A percentile compares a stretch with the other conserved stretches of the same genome.
Evolutionary conservation across 1,140 invertebrate species (phyloP).

Genomic region (Micrasema longulum): DNA sequence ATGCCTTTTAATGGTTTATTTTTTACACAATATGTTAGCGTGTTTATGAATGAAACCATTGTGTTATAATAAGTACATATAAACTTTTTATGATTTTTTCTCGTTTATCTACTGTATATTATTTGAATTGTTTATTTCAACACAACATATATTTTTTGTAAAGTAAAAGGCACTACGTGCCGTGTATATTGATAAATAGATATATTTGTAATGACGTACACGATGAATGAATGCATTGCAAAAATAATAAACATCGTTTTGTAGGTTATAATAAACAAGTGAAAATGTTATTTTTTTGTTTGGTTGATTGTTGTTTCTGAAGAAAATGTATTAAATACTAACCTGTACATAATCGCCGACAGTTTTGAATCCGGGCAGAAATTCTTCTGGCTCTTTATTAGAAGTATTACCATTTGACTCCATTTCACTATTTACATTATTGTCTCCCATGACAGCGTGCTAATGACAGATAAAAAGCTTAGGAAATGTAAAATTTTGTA

Average conservation of each 20-base stretch:
- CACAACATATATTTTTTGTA: too few species aligned
- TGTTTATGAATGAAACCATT: background rate
- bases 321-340: background rate
- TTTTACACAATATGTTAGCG: too few species aligned
- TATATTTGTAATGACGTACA: background rate
- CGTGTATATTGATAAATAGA: too few species aligned
- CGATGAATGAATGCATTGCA: background rate
- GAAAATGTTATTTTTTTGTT: background rate
- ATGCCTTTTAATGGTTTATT: too few species aligned
- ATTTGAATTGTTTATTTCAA: too few species aligned
- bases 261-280: slow-evolving; percentile 1
- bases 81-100: too few species aligned
- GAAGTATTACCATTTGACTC: slow-evolving; percentile 5
- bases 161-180: too few species aligned
- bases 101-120: too few species aligned
- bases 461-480: too few species aligned
- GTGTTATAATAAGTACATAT: background rate
- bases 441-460: slow-evolving; percentile 7
- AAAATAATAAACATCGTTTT: background rate
- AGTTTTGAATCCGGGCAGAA: slow-evolving; percentile 26
- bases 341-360: slow-evolving; percentile 30
- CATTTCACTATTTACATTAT: slow-evolving; percentile 14
- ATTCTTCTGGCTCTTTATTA: slow-evolving; percentile 2
- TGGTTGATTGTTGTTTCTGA: background rate
- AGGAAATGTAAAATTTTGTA: too few species aligned